A percentile compares a stretch with the other conserved stretches of the same genome.
phyloP scores from a whole-genome alignment of 2,797 vertebrate genomes.

The Oreochromis mossambicus region DNA sequence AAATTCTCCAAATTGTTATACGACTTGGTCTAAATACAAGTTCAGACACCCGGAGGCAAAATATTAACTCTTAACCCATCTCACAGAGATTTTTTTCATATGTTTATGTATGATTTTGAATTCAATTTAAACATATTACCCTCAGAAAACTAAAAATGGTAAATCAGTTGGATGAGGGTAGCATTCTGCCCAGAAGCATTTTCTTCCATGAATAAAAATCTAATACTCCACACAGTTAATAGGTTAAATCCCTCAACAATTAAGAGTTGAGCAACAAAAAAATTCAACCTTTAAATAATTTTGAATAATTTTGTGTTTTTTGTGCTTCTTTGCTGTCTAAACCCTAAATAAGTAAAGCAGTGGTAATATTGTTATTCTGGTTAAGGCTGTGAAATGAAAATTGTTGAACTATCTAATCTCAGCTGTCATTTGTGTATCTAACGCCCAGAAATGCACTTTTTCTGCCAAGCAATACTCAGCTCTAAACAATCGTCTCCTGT shows the following conservation, averaged over 20 bases:
- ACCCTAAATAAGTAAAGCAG: conserved; percentile 5
- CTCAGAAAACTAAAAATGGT: not conserved
- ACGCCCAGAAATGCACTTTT: conserved; percentile 40
- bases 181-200: accelerated
- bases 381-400: conserved; percentile 18
- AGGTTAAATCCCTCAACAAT: not conserved
- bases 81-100: not conserved
- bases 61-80: not conserved
- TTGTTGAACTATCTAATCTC: conserved; percentile 20
- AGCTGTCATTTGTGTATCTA: conserved; percentile 49
- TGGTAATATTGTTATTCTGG: conserved; percentile 16
- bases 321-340: not conserved
- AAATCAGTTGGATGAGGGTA: not conserved
- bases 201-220: not conserved
- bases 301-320: accelerated
- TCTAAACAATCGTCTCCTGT: conserved; percentile 51
- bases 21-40: not conserved
- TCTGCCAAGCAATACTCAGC: conserved; percentile 39
- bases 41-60: not conserved
- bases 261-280: not conserved
- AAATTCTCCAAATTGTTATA: not conserved
- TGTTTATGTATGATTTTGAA: not conserved
- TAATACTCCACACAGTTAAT: not conserved
- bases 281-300: not conserved
- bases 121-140: not conserved